Evolutionary conservation across 2,113 vertebrate species (phyloP).

Genomic region (Gadus chalcogrammus): DNA sequence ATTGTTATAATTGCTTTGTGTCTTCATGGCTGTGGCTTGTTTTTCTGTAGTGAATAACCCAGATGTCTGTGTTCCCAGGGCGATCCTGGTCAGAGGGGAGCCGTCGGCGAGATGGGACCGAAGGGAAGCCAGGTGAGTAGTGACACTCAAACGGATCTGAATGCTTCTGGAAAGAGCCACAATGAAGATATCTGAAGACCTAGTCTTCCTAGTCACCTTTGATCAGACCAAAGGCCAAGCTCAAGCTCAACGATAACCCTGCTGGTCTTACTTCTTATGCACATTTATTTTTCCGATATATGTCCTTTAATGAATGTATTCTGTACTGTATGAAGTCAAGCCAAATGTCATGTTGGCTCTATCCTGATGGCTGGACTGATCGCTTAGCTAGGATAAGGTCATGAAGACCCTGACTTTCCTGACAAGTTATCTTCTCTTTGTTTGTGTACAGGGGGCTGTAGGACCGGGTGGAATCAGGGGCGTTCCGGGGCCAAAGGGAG

Average conservation of each 20-base stretch:
- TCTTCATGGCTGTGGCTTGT: background rate
- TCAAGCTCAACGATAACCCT: too few species aligned
- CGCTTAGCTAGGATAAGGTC: too few species aligned
- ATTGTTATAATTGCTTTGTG: background rate
- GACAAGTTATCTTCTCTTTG: background rate
- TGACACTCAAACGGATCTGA: background rate
- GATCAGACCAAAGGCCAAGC: too few species aligned
- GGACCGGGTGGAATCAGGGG: conserved; percentile 86
- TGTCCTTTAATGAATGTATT: too few species aligned
- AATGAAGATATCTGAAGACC: too few species aligned
- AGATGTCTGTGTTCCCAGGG: conserved; percentile 69
- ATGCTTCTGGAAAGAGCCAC: background rate
- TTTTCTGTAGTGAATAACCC: background rate
- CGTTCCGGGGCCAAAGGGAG: conserved; percentile 88
- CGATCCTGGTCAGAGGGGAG: conserved; percentile 85
- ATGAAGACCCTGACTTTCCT: background rate
- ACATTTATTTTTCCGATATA: background rate
- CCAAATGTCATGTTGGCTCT: too few species aligned
- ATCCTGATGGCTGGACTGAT: too few species aligned
- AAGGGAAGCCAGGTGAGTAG: conserved; percentile 79
- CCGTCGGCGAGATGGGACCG: conserved; percentile 84
- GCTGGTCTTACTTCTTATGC: too few species aligned
- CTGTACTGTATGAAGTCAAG: too few species aligned
- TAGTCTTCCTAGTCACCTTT: too few species aligned
- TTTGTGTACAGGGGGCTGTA: conserved; percentile 72